These are phyloP conservation scores for Megaptera novaeangliae DNA, from an alignment of 2,113 vertebrate species.

Conservation along the genomic window DNA sequence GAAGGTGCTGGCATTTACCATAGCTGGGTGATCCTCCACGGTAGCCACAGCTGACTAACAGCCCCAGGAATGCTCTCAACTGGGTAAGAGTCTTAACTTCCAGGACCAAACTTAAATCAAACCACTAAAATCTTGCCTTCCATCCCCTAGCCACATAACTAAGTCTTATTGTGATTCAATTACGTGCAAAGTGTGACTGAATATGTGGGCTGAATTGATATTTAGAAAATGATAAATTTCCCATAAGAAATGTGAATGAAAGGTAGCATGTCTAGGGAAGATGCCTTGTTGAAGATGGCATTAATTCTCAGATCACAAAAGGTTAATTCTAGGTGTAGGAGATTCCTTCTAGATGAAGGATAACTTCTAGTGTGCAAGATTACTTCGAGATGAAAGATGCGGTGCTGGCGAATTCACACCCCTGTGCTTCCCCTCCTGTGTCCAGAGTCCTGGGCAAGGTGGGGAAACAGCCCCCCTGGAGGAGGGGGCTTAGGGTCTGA, in stretches of 20 bases:
- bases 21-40: background rate
- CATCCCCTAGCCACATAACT: background rate
- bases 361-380: background rate
- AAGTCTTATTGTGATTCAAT: background rate
- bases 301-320: background rate
- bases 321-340: background rate
- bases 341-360: background rate
- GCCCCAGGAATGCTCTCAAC: background rate
- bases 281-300: background rate
- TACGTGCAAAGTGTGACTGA: background rate
- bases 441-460: background rate
- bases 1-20: background rate
- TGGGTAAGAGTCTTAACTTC: background rate
- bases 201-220: background rate
- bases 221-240: background rate
- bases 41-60: background rate
- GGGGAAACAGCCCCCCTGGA: background rate
- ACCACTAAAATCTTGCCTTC: background rate
- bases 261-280: background rate
- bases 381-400: background rate
- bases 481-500: background rate
- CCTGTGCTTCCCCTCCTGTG: background rate
- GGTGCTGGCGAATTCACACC: too few relatives aligned
- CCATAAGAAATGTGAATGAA: background rate
- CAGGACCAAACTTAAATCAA: background rate